These are phyloP conservation scores for Ciconia boyciana DNA, from an alignment of 2,113 vertebrate genomes.

Conservation along the genomic window DNA sequence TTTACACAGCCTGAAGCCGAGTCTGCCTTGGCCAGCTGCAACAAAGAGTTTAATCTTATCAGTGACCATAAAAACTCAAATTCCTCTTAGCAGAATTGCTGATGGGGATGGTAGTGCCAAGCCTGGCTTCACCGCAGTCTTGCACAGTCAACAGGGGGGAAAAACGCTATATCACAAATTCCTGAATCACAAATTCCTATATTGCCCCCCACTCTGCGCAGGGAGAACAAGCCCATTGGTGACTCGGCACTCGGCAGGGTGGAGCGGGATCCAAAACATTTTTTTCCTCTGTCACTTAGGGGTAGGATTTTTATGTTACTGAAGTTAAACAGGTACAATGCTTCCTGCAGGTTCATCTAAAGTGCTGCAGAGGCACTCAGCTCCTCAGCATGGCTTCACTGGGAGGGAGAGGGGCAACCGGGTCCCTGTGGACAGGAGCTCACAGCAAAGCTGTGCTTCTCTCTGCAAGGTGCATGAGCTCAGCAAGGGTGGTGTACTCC, in stretches of 20 bases:
- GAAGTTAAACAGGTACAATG: neutral
- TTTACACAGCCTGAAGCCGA: slow-evolving; percentile 1
- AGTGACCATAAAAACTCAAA: slow-evolving; percentile 62
- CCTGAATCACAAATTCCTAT: slow-evolving; percentile 19
- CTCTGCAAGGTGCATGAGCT: neutral
- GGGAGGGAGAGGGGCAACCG: rapidly evolving
- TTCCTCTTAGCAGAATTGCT: slow-evolving; percentile 60
- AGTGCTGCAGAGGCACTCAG: neutral
- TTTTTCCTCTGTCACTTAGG: neutral
- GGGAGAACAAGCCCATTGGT: rapidly evolving
- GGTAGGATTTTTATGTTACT: neutral
- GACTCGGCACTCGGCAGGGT: rapidly evolving
- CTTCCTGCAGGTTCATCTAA: neutral
- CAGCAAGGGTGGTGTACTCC: neutral
- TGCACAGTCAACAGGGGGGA: slow-evolving; percentile 7
- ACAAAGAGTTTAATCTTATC: slow-evolving; percentile 67
- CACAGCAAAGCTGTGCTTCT: neutral
- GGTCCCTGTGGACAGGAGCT: neutral
- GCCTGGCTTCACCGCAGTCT: slow-evolving; percentile 29
- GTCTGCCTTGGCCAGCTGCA: slow-evolving; percentile 4
- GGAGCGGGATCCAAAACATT: neutral
- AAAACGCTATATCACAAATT: slow-evolving; percentile 44
- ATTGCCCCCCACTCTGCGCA: neutral
- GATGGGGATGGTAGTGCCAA: slow-evolving; percentile 61
- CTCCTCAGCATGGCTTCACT: neutral